Percentiles rank a stretch among this genome's conserved stretches.
Conservation (phyloP, 2,797 vertebrate species). For the Rhabdophis nuchalis region DNA sequence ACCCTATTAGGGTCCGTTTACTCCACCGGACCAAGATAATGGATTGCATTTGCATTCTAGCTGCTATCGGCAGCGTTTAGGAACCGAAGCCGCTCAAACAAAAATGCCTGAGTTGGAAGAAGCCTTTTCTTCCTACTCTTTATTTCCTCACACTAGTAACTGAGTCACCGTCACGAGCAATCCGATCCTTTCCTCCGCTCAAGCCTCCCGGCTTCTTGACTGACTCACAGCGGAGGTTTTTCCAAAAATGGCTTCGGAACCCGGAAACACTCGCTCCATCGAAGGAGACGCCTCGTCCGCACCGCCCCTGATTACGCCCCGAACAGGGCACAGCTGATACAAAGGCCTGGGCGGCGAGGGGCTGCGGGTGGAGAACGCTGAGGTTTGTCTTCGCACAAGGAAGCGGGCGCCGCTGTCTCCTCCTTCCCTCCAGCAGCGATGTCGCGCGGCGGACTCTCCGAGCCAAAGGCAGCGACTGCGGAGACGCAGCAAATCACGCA, state of each 20-base stretch:
- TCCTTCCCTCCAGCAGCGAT: neutral
- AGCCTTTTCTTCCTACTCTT: neutral
- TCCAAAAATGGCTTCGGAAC: neutral
- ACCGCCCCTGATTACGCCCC: neutral
- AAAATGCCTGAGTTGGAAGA: neutral
- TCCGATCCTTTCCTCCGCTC: neutral
- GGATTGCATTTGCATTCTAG: neutral
- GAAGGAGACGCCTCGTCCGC: too few relatives aligned
- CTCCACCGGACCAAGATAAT: neutral
- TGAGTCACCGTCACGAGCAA: neutral
- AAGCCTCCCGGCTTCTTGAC: neutral
- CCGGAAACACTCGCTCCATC: neutral
- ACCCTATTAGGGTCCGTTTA: neutral
- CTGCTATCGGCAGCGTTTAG: neutral
- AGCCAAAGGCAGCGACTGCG: neutral
- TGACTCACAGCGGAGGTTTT: neutral
- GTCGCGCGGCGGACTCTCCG: neutral
- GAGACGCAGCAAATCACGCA: neutral
- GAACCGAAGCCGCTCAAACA: neutral
- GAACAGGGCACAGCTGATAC: too few relatives aligned
- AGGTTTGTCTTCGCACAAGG: neutral
- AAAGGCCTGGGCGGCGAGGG: neutral
- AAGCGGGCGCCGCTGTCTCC: accelerated
- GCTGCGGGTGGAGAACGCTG: accelerated
- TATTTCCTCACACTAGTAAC: neutral